phyloP scores from a whole-genome alignment of 2,113 vertebrate genomes.

The Mormyrus lacerda region DNA sequence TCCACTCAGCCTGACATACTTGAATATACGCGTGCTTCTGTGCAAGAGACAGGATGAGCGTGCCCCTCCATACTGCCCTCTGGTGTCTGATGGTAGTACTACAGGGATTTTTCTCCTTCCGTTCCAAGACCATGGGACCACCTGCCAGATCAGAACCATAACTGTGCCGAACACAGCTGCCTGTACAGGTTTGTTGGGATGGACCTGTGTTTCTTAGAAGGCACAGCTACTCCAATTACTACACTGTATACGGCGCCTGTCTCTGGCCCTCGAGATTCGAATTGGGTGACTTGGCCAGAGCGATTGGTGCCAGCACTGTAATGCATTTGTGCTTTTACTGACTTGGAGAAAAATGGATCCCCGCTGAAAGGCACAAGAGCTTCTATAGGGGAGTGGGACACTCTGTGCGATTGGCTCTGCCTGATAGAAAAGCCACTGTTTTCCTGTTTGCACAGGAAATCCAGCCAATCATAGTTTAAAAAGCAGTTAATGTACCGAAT shows the following conservation, averaged over 20 bases:
- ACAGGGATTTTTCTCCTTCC: conserved; percentile 12
- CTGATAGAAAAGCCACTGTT: not conserved
- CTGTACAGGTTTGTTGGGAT: not conserved
- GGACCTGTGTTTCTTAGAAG: not conserved
- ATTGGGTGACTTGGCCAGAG: not conserved
- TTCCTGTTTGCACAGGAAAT: not conserved
- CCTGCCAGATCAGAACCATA: not conserved
- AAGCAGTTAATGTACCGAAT: not conserved
- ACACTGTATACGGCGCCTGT: conserved; percentile 13
- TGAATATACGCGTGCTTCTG: conserved; percentile 23
- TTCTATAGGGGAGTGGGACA: not conserved
- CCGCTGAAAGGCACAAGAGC: not conserved
- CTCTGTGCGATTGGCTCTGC: not conserved
- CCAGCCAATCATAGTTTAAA: not conserved
- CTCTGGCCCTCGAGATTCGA: not conserved
- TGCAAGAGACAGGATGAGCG: not conserved
- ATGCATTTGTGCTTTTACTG: not conserved
- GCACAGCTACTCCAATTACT: not conserved
- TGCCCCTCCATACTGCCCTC: conserved; percentile 22
- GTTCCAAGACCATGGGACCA: conserved; percentile 20
- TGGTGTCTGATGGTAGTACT: conserved; percentile 21
- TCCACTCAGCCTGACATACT: conserved; percentile 36
- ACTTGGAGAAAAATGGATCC: not conserved
- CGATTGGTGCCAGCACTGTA: not conserved
- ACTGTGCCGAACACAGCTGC: not conserved